Conservation (phyloP, 2,888 invertebrate species). For the Graphium colonna region DNA sequence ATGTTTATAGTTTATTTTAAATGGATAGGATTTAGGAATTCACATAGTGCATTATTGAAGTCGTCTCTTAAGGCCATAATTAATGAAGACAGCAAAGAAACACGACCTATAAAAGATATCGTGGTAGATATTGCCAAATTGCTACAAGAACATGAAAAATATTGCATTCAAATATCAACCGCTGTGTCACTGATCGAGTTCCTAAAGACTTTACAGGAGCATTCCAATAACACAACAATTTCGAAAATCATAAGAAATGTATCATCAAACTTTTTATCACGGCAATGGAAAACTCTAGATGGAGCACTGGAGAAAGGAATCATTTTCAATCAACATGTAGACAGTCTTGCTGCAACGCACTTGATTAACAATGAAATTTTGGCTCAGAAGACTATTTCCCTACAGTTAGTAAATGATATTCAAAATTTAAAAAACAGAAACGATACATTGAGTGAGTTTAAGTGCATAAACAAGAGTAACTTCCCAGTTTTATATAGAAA, state of each 20-base stretch:
- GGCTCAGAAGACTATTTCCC: slow-evolving; percentile 78
- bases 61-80: slow-evolving; percentile 61
- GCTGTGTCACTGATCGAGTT: slow-evolving; percentile 78
- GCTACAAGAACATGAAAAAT: slow-evolving; percentile 67
- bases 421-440: slow-evolving; percentile 76
- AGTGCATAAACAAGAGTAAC: slow-evolving; percentile 83
- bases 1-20: slow-evolving; percentile 80
- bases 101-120: slow-evolving; percentile 55
- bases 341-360: slow-evolving; percentile 83
- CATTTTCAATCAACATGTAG: slow-evolving; percentile 81
- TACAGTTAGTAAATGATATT: slow-evolving; percentile 79
- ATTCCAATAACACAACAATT: slow-evolving; percentile 57
- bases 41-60: slow-evolving; percentile 54
- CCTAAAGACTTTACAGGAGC: slow-evolving; percentile 68
- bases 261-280: slow-evolving; percentile 75
- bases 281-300: slow-evolving; percentile 84
- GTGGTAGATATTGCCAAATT: slow-evolving; percentile 54
- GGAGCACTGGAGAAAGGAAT: slow-evolving; percentile 83
- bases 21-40: slow-evolving; percentile 82
- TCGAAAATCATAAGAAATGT: slow-evolving; percentile 65
- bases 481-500: slow-evolving; percentile 85
- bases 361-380: slow-evolving; percentile 79
- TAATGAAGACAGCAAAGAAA: slow-evolving; percentile 42
- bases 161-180: slow-evolving; percentile 75
- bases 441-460: slow-evolving; percentile 79